Percentiles rank a stretch among this genome's conserved stretches.
phyloP scores from a whole-genome alignment of 2,797 vertebrate species.

The Crotalus adamanteus region DNA sequence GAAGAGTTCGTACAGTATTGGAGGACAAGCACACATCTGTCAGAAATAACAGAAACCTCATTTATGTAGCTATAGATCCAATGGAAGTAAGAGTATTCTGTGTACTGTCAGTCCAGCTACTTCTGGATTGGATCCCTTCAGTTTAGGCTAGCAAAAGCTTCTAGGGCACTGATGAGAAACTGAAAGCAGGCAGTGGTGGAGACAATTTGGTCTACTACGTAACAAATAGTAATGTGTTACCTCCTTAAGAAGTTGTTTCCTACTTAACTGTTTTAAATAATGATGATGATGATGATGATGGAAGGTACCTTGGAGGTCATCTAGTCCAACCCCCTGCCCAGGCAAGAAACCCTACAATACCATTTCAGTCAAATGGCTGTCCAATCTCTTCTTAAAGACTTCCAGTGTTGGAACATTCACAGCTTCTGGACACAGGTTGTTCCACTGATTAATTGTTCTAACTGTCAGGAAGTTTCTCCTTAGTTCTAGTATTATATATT shows the following conservation, averaged over 20 bases:
- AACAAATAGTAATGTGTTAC: background rate
- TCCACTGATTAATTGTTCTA: too few relatives aligned
- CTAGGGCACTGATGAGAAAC: background rate
- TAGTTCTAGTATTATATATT: background rate
- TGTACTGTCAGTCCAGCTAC: background rate
- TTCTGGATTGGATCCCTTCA: background rate
- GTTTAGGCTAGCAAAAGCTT: background rate
- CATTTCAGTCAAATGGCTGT: too few relatives aligned
- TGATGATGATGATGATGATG: too few relatives aligned
- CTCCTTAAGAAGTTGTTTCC: background rate
- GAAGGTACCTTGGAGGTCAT: too few relatives aligned
- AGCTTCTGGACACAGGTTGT: too few relatives aligned
- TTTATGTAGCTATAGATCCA: background rate
- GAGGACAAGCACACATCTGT: background rate
- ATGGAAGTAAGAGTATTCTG: background rate
- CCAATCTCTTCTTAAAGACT: too few relatives aligned
- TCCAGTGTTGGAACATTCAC: too few relatives aligned
- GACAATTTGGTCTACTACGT: background rate
- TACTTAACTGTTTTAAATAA: background rate
- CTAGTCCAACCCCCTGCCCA: too few relatives aligned
- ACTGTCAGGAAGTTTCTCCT: too few relatives aligned
- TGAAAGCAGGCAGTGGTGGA: background rate
- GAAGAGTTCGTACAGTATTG: background rate
- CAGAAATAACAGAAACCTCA: background rate
- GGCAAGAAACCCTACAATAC: too few relatives aligned